Conservation (phyloP, 2,797 vertebrate species). For the Pyrocephalus nanus region DNA sequence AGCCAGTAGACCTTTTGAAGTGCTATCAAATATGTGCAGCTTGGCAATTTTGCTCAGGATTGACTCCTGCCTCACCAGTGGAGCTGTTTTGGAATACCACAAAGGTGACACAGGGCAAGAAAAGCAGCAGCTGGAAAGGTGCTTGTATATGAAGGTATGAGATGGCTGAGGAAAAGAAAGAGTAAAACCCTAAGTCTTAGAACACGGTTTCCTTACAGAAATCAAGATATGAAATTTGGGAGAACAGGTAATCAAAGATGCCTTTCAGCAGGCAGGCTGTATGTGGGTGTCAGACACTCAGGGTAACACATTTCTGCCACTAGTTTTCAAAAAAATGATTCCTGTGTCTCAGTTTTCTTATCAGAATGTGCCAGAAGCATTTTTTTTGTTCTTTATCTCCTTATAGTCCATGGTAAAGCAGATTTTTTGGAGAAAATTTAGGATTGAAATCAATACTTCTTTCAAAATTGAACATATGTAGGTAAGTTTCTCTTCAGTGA, state of each 20-base stretch:
- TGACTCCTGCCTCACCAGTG: neutral
- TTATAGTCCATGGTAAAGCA: neutral
- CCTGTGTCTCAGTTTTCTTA: neutral
- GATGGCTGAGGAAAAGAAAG: neutral
- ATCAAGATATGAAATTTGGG: neutral
- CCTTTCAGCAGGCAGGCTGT: neutral
- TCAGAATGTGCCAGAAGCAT: neutral
- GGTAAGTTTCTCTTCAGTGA: neutral
- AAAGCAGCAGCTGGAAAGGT: neutral
- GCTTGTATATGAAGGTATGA: neutral
- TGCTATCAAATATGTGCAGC: neutral
- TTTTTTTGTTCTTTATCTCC: neutral
- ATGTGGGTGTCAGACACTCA: neutral
- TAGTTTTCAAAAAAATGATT: neutral
- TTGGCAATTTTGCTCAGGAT: neutral
- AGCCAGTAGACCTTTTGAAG: neutral
- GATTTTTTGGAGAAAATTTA: neutral
- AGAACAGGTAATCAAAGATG: neutral
- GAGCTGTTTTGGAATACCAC: neutral
- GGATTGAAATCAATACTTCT: neutral
- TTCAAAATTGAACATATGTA: neutral
- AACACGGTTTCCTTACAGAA: neutral
- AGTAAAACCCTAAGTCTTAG: neutral
- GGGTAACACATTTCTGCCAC: neutral
- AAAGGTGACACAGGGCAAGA: neutral